These are phyloP conservation scores for Glossophaga mutica DNA, from an alignment of 2,797 vertebrate genomes.

Conservation along the genomic window DNA sequence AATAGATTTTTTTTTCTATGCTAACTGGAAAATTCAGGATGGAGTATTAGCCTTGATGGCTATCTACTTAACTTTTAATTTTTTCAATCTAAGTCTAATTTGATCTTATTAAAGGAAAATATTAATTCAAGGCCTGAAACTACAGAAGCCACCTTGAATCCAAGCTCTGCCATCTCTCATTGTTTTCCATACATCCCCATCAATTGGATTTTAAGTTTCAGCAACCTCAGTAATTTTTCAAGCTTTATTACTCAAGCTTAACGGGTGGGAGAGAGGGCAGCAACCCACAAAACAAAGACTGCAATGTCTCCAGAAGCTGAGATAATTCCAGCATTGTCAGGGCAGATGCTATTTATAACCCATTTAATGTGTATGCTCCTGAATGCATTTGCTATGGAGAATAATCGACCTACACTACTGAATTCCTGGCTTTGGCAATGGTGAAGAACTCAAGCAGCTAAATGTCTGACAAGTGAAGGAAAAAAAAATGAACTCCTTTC, in stretches of 20 bases:
- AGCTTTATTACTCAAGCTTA: constrained; percentile 80
- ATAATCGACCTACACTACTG: neutral
- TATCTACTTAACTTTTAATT: neutral
- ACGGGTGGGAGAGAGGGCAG: neutral
- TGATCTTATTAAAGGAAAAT: constrained; percentile 24
- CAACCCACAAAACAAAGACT: constrained; percentile 79
- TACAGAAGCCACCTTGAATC: neutral
- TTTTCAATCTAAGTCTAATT: neutral
- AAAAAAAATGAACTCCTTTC: constrained; percentile 46
- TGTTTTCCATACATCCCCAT: constrained; percentile 5
- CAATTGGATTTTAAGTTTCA: constrained; percentile 63
- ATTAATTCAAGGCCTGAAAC: constrained; percentile 37
- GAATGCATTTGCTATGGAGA: constrained; percentile 66
- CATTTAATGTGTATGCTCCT: constrained; percentile 45
- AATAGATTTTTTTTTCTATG: neutral
- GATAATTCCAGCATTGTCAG: constrained; percentile 81
- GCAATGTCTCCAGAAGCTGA: constrained; percentile 82
- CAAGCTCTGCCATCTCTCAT: constrained; percentile 40
- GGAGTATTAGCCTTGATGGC: neutral
- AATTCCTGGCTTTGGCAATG: constrained; percentile 17
- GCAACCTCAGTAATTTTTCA: constrained; percentile 79
- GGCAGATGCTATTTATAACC: constrained; percentile 72
- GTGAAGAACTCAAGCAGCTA: constrained; percentile 24
- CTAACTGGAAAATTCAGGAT: neutral
- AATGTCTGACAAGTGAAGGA: neutral